Base-by-base conservation (phyloP, 2,888 invertebrate species). In the Leucania comma region DNA sequence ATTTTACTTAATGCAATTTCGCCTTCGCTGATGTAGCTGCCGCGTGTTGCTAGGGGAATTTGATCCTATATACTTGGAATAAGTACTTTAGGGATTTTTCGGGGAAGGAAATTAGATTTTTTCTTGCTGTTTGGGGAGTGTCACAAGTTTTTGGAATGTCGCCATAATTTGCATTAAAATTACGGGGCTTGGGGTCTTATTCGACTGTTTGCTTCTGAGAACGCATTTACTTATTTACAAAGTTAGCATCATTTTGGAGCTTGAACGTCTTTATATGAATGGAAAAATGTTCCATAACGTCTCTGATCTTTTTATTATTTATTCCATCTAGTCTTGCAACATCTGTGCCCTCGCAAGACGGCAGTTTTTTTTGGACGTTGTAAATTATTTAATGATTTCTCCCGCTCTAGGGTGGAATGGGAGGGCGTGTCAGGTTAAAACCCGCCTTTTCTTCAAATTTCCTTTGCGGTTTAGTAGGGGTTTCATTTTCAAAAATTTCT, bases 1-100 rank as follows among this genome's bases (percentile, higher is more conserved):
- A 64, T 81, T 81, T 66, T 64, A 72, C 53, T 73, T 82, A 82
- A 80, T 82, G 73, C 82, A 82, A 82, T 80, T 80, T 80, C 46
- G 53, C 22, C 73, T 60, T 10, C 82, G 67, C 67, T 68, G 77
- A 81, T 78, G 58, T 81, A 65, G 57, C 78, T 35, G 61, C 61
- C 61, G 42, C 65, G 65, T 65, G 81, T 59, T 76, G 78, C 77
- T 81, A 60, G 59, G 81, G 75, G 77, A 76, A 62, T 78, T 71
- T 70, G 65, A 66, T 81, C 77, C 65, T 78, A 67, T 79, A 48
- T 79, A 72, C 72, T 79, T 68, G 62, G 82, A 61, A 64, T 78
- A 80, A 61, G 66, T 69, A 78, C 66, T 82, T 82, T 42, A 68
- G 68, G 73, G 79, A 68, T 61, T 78, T 80, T 79, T 79, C 35